Base-by-base conservation (phyloP, 1,140 invertebrate genomes). In the Micrasema minimum region DNA sequence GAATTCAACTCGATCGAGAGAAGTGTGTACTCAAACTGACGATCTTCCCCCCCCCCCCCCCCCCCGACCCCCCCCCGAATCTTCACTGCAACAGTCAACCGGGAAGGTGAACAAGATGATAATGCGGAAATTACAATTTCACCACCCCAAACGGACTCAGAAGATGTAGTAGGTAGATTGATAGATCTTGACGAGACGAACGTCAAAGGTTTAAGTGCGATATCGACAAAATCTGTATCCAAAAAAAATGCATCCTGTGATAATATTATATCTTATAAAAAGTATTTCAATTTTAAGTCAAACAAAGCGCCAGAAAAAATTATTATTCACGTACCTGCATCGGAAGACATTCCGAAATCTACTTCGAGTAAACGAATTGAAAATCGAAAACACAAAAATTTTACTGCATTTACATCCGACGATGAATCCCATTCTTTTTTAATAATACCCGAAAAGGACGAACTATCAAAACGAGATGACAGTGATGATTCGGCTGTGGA, bases 401-500 rank as follows among this genome's bases (percentile, higher is more conserved):
- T 69, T 67, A 23, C 76, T 7, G 46, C 69, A 37, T 46, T 62
- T 20, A 18, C 22, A 20, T 61, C 43, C 37, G 46, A 35, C 26
- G 61, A 69, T 48, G 43, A 50, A 10, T 65, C 74, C 35, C 37
- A 69, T 69, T 35, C 76, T 7, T 38, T 51, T 9, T 53, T 64
- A 6, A 64, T 65, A 9, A 37, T 51, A 9, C 46, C 51, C 3
- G 70, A 72, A 41, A 26, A 12, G 10, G 48, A 57, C 5, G 62
- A 51, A 5, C 61, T 38, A 26, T 31, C 65, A 35, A 72, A 71
- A 51, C 61, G 73, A 22, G 70, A 75, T 37, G 73, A 72, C 11
- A 75, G 73, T 45, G 68, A 82, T 67, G 82, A 84, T 77, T 84
- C 82, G 0, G 82, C 82, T 1, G 79, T 84, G 11, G 82, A 83